These are phyloP conservation scores for Idaea aversata DNA, from an alignment of 2,888 invertebrate species.

Conservation along the genomic window DNA sequence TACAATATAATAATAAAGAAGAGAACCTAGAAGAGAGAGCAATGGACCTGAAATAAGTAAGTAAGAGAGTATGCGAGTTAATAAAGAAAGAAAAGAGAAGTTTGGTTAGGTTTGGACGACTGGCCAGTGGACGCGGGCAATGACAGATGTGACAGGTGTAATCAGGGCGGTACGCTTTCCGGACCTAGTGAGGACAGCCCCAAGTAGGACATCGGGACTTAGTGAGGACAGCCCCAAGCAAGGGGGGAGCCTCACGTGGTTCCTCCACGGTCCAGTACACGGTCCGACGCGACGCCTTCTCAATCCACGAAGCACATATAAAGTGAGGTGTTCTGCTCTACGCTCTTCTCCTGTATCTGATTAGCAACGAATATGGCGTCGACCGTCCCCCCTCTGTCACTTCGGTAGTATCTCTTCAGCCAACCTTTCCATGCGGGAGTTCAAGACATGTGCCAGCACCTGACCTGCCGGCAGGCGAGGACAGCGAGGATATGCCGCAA, in stretches of 20 bases:
- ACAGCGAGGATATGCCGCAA: constrained; percentile 17
- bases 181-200: no score
- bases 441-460: constrained; percentile 3
- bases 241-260: constrained; percentile 15
- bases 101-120: no score
- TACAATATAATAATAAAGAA: no score
- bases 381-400: constrained; percentile 8
- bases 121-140: no score
- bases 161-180: constrained; percentile 17
- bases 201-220: constrained; percentile 17
- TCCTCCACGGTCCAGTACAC: no score
- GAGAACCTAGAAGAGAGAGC: no score
- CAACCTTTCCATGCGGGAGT: not conserved
- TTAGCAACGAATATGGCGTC: constrained; percentile 7
- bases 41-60: no score
- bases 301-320: no score
- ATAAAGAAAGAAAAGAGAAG: no score
- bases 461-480: constrained; percentile 7
- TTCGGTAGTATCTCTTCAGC: constrained; percentile 2
- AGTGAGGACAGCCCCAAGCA: constrained; percentile 17
- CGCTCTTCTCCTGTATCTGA: constrained; percentile 20
- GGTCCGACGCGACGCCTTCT: no score
- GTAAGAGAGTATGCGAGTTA: no score
- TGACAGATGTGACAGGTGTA: not conserved
- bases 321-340: constrained; percentile 19